Conservation (phyloP, 2,797 vertebrate species). For the Cichlasoma orientale region DNA sequence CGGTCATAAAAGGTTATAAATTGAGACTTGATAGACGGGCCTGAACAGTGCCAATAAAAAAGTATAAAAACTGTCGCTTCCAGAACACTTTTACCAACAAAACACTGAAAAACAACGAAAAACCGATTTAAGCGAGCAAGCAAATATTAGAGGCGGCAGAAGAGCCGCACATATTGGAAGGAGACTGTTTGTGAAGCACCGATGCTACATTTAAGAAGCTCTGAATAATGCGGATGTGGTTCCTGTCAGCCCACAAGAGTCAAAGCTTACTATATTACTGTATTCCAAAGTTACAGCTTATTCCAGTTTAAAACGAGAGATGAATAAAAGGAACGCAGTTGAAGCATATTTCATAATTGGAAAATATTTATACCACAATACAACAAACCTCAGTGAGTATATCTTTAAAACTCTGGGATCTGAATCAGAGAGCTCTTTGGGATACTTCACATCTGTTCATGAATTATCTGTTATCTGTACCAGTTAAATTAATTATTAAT, state of each 20-base stretch:
- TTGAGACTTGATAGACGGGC: not conserved
- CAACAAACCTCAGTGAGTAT: too few relatives aligned
- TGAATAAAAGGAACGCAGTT: not conserved
- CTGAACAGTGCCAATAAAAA: not conserved
- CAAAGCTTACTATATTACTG: not conserved
- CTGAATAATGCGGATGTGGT: not conserved
- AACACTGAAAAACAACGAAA: too few relatives aligned
- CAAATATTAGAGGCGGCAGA: not conserved
- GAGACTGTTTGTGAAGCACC: not conserved
- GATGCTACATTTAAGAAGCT: not conserved
- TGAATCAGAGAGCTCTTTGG: too few relatives aligned
- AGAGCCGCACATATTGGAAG: not conserved
- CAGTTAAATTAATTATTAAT: too few relatives aligned
- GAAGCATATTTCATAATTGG: too few relatives aligned
- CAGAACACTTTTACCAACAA: not conserved
- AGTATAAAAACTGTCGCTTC: not conserved
- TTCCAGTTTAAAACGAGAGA: too few relatives aligned
- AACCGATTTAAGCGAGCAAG: not conserved
- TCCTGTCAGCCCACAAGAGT: not conserved
- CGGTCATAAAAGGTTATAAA: not conserved
- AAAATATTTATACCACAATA: too few relatives aligned
- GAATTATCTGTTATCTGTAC: too few relatives aligned
- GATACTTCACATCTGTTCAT: not conserved
- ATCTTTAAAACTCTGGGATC: too few relatives aligned
- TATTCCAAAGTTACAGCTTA: too few relatives aligned